Conservation (phyloP, 1,140 invertebrate species). For the Lutraria rhynchaena region DNA sequence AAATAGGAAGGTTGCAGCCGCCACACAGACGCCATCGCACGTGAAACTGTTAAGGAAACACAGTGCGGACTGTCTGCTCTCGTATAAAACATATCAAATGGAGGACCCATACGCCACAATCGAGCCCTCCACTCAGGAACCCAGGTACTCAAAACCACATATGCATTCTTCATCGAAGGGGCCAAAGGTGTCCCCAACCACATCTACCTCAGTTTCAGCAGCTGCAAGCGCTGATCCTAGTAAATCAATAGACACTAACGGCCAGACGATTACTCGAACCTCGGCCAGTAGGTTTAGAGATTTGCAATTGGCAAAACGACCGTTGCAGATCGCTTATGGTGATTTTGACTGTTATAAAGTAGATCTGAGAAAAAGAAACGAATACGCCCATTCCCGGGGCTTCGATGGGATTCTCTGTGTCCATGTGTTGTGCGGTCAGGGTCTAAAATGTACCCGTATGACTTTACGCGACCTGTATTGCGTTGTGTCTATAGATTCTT, state of each 20-base stretch:
- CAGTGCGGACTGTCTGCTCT: slow-evolving; percentile 72
- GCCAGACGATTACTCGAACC: slow-evolving; percentile 60
- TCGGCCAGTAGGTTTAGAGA: slow-evolving; percentile 74
- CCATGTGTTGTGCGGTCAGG: slow-evolving; percentile 93
- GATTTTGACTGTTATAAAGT: slow-evolving; percentile 79
- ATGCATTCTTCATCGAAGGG: slow-evolving; percentile 60
- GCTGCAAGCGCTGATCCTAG: slow-evolving; percentile 56
- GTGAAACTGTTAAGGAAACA: slow-evolving; percentile 83
- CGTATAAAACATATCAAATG: slow-evolving; percentile 86
- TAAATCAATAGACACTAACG: slow-evolving; percentile 66
- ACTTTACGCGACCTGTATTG: slow-evolving; percentile 93
- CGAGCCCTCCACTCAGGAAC: slow-evolving; percentile 41
- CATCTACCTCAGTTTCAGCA: slow-evolving; percentile 73
- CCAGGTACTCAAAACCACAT: slow-evolving; percentile 50
- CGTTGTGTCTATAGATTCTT: slow-evolving; percentile 97
- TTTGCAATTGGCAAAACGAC: slow-evolving; percentile 79
- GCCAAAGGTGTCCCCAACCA: slow-evolving; percentile 37
- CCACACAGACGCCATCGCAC: slow-evolving; percentile 86
- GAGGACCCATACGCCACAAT: slow-evolving; percentile 82
- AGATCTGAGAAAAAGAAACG: slow-evolving; percentile 73
- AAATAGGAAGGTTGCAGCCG: slow-evolving; percentile 74
- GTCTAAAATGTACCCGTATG: slow-evolving; percentile 88
- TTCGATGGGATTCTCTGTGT: slow-evolving; percentile 95
- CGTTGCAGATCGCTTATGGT: slow-evolving; percentile 79
- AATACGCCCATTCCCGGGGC: slow-evolving; percentile 83